These are phyloP conservation scores for Pseudois nayaur DNA, from an alignment of 2,113 vertebrate genomes.

Conservation along the genomic window DNA sequence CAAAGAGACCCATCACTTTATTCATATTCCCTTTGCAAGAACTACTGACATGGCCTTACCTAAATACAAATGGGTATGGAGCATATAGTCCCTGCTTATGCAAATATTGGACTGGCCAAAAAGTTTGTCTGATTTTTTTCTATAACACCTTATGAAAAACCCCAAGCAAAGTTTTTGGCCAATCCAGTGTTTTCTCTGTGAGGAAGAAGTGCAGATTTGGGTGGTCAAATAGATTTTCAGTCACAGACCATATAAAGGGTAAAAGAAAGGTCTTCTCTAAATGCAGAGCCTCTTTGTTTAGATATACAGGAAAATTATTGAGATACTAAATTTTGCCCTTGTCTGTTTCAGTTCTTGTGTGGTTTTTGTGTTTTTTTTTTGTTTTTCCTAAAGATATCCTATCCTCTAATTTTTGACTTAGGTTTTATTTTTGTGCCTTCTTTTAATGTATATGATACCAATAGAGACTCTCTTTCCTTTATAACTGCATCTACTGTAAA, in stretches of 20 bases:
- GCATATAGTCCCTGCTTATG: background rate
- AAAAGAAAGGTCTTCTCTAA: background rate
- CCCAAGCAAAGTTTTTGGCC: accelerated
- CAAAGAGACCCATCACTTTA: background rate
- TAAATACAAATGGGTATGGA: background rate
- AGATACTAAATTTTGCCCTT: background rate
- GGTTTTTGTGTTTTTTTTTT: background rate
- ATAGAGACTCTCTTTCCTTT: background rate
- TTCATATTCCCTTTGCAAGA: background rate
- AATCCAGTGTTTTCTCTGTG: background rate
- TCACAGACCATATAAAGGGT: background rate
- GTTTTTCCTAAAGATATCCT: background rate
- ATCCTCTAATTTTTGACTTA: background rate
- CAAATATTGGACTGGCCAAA: background rate
- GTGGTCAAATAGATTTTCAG: background rate
- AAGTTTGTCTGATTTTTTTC: background rate
- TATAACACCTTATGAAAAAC: background rate
- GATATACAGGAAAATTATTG: background rate
- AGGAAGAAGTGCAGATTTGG: background rate
- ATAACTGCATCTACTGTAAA: background rate
- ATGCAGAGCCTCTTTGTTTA: background rate
- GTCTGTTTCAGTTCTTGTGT: background rate
- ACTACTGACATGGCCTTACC: background rate
- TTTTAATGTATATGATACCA: background rate
- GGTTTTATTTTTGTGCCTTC: background rate